A percentile compares a stretch with the other conserved stretches of the same genome.
phyloP scores from a whole-genome alignment of 2,113 vertebrate species.

The Arvicanthis niloticus region DNA sequence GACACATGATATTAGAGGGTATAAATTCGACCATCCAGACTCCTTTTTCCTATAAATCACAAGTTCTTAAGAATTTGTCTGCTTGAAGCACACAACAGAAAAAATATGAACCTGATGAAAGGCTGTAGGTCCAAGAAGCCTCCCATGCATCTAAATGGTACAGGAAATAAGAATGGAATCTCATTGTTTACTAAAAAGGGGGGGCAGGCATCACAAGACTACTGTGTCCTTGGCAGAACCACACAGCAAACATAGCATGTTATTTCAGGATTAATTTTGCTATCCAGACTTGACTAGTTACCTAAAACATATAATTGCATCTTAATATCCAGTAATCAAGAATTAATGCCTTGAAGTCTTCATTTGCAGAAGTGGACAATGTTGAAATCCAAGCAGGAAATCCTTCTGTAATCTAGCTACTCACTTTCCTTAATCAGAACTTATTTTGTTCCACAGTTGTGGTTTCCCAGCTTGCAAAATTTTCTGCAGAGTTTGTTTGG shows the following conservation, averaged over 20 bases:
- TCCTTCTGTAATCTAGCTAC: not conserved
- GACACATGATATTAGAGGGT: not conserved
- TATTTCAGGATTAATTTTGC: not conserved
- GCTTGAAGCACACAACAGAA: not conserved
- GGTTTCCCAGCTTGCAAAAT: not conserved
- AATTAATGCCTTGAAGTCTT: not conserved
- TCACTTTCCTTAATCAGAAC: not conserved
- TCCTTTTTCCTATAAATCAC: not conserved
- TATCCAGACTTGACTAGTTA: not conserved
- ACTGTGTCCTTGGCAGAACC: not conserved
- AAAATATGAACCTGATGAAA: not conserved
- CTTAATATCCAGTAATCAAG: not conserved
- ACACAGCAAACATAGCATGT: not conserved
- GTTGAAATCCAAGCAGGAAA: too few species aligned
- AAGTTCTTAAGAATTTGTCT: not conserved
- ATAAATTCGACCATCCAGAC: not conserved
- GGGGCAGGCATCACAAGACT: not conserved
- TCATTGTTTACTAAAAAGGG: not conserved
- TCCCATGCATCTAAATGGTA: too few species aligned
- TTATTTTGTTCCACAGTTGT: not conserved
- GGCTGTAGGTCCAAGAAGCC: not conserved
- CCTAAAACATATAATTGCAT: not conserved
- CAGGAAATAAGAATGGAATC: not conserved
- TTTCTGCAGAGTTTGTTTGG: not conserved
- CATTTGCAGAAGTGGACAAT: too few species aligned